Evolutionary conservation across 2,888 invertebrate species (phyloP).

Genomic region (Rhogogaster chlorosoma): DNA sequence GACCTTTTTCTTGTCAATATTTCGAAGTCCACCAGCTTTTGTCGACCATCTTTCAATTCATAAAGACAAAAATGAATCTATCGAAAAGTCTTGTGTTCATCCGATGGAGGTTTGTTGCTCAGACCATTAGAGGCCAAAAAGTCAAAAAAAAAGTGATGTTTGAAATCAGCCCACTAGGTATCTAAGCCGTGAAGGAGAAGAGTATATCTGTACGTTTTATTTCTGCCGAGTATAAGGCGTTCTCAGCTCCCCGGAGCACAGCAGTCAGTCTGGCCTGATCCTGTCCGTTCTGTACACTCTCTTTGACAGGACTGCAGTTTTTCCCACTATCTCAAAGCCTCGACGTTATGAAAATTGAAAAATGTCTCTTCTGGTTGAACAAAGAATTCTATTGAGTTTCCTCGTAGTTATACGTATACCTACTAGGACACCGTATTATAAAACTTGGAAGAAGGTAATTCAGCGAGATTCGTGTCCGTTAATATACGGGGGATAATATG

Average conservation of each 20-base stretch:
- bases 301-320: conserved; percentile 8
- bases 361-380: conserved; percentile 27
- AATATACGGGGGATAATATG: background rate
- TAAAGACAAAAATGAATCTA: too few species aligned
- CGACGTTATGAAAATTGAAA: conserved; percentile 41
- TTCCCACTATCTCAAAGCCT: background rate
- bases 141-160: too few species aligned
- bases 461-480: background rate
- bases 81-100: too few species aligned
- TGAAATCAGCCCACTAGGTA: background rate
- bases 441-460: conserved; percentile 12
- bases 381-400: conserved; percentile 45
- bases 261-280: background rate
- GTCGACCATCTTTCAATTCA: too few species aligned
- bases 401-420: too few species aligned
- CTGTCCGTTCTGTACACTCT: background rate
- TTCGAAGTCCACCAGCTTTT: too few species aligned
- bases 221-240: background rate
- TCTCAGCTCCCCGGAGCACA: background rate
- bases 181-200: too few species aligned
- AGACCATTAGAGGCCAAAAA: too few species aligned
- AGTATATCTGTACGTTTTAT: background rate
- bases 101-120: too few species aligned
- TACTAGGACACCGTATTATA: background rate
- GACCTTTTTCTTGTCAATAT: too few species aligned